A percentile compares a stretch with the other conserved stretches of the same genome.
phyloP scores from a whole-genome alignment of 2,888 invertebrate species.

The Pycnomerus fuliginosus region DNA sequence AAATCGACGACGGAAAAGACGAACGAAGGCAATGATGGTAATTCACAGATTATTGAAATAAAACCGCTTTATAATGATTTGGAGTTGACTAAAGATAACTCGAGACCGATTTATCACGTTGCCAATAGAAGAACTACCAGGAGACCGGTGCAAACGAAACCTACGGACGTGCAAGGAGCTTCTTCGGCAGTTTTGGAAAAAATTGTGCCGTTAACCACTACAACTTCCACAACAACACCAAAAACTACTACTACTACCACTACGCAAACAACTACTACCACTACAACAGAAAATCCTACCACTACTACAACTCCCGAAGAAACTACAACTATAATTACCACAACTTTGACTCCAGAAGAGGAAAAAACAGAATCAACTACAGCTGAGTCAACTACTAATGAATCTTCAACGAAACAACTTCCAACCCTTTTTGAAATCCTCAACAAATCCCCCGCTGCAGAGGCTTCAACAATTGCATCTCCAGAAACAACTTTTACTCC shows the following conservation, averaged over 20 bases:
- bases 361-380: slow-evolving; percentile 16
- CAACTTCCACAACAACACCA: slow-evolving; percentile 5
- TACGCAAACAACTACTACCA: slow-evolving; percentile 10
- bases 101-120: slow-evolving; percentile 6
- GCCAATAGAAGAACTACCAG: neutral
- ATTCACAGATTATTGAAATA: slow-evolving; percentile 18
- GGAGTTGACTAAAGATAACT: slow-evolving; percentile 12
- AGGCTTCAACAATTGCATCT: slow-evolving; percentile 7
- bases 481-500: slow-evolving; percentile 15
- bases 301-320: slow-evolving; percentile 11
- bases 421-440: no score
- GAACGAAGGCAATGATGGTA: slow-evolving; percentile 2
- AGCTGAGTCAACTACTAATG: slow-evolving; percentile 1
- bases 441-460: no score
- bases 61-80: slow-evolving; percentile 12
- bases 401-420: slow-evolving; percentile 3
- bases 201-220: no score
- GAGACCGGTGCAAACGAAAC: neutral
- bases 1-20: slow-evolving; percentile 31
- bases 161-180: neutral
- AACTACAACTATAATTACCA: slow-evolving; percentile 3
- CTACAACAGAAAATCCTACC: slow-evolving; percentile 13
- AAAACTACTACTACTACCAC: slow-evolving; percentile 1
- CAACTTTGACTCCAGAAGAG: slow-evolving; percentile 1
- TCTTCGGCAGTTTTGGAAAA: no score